These are phyloP conservation scores for Hydrozoanthus gracilis DNA, from an alignment of 92 coral and sea anemone species.

Conservation along the genomic window DNA sequence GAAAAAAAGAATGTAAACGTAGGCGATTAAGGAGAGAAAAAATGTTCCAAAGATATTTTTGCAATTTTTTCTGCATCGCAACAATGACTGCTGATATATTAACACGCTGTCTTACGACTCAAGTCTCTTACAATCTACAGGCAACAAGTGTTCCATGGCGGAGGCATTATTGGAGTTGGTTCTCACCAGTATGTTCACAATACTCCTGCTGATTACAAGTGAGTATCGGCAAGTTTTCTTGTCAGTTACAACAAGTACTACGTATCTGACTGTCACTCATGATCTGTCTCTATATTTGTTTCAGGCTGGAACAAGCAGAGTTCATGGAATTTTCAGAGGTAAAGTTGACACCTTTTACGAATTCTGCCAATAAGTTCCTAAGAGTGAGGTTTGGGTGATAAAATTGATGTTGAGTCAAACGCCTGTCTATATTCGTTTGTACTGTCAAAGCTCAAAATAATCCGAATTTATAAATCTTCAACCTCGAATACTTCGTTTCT, in stretches of 20 bases:
- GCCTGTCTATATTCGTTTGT: too few relatives aligned
- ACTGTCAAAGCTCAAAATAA: too few relatives aligned
- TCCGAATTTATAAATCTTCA: too few relatives aligned
- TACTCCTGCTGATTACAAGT: constrained; percentile 98
- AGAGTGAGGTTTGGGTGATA: too few relatives aligned
- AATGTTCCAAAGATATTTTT: neutral
- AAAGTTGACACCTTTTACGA: neutral
- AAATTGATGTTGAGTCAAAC: too few relatives aligned
- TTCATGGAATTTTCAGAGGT: constrained; percentile 99
- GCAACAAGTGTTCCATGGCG: constrained; percentile 90
- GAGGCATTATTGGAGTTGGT: constrained; percentile 91
- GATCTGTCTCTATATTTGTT: neutral
- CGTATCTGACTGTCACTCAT: neutral
- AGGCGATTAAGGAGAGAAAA: too few relatives aligned
- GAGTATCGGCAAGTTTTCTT: neutral
- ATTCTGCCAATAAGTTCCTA: too few relatives aligned
- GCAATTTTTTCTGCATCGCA: too few relatives aligned
- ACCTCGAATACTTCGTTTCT: too few relatives aligned
- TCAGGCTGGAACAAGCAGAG: constrained; percentile 91
- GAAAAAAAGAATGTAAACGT: too few relatives aligned
- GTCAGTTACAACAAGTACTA: neutral
- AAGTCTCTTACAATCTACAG: constrained; percentile 39
- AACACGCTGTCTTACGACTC: neutral
- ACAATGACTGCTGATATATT: neutral
- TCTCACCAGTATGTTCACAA: constrained; percentile 94